Evolutionary conservation across 1,140 invertebrate genomes (phyloP), one percentile per base, ranked within the genome.

Genomic region (Pseudomyrmex gracilis): DNA sequence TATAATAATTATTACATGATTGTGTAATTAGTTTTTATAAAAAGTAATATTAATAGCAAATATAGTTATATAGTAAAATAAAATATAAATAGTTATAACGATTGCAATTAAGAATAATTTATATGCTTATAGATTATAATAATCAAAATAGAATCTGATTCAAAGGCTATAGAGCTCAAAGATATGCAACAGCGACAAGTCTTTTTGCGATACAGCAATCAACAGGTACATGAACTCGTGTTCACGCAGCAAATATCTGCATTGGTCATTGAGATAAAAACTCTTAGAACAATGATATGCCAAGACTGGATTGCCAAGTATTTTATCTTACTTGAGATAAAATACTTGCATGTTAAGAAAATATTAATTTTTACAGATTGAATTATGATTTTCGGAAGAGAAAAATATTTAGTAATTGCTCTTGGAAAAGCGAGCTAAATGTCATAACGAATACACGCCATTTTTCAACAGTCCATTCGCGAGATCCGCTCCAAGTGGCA

Each of bases 241-340:
- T 80, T 55, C 22, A 60, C 55, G 66, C 34, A 64, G 73, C 47
- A 64, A 76, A 64, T 66, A 55, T n/a, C 76, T 71, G 66, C 76
- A 71, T 66, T 71, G 49, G 24, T 53, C 76, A 80, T 71, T 71
- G 76, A 58, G 66, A 80, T 71, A 71, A 80, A 80, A 80, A 71
- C 55, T 22, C n/a, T 47, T 70, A 60, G 53, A 71, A 45, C 67
- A 60, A 22, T 20, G 20, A 2, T 20, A 80, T 58, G 43, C 66
- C 71, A 71, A 80, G 76, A 34, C 34, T 34, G 7, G 34, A 24
- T 5, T 34, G 7, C 34, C 34, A 34, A 0, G 0, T 34, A 34
- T 34, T 34, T 34, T 5, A 34, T 34, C 34, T 24, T 66, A 58
- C 66, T 80, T 71, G 53, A 80, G 66, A 80, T 70, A 80, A 80